Percentiles rank a stretch among this genome's conserved stretches.
Evolutionary conservation across 2,888 invertebrate species (phyloP).

Genomic region (Chesias legatella): DNA sequence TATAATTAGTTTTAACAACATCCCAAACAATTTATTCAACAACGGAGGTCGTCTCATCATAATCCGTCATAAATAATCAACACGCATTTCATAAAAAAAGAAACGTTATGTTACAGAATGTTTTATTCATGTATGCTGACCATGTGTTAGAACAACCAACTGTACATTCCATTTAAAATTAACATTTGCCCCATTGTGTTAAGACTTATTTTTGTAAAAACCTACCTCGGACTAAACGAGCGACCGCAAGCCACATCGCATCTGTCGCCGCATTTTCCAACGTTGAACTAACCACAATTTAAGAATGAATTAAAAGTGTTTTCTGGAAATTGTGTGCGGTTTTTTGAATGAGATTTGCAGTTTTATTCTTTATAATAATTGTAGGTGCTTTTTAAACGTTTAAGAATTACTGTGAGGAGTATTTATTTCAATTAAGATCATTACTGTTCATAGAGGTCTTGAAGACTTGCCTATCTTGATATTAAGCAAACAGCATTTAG

Average conservation of each 20-base stretch:
- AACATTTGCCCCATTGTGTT: slow-evolving; percentile 26
- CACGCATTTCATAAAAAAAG: slow-evolving; percentile 12
- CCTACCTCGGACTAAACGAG: slow-evolving; percentile 22
- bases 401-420: background rate
- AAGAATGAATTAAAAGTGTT: slow-evolving; percentile 45
- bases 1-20: background rate
- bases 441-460: no score
- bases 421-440: no score
- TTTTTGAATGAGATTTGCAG: slow-evolving; percentile 12
- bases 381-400: slow-evolving; percentile 3
- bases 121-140: slow-evolving; percentile 25
- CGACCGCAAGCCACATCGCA: slow-evolving; percentile 55
- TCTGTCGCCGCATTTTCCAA: slow-evolving; percentile 54
- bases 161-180: slow-evolving; percentile 13
- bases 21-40: slow-evolving; percentile 9
- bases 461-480: no score
- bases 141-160: slow-evolving; percentile 20
- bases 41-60: slow-evolving; percentile 7
- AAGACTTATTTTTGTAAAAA: slow-evolving; percentile 26
- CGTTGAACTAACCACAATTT: slow-evolving; percentile 53
- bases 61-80: slow-evolving; percentile 12
- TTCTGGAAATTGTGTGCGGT: slow-evolving; percentile 27
- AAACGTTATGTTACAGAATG: slow-evolving; percentile 19
- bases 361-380: slow-evolving; percentile 5
- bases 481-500: no score